These are phyloP conservation scores for Nothoprocta pentlandii DNA, from an alignment of 2,113 vertebrate species.

Conservation along the genomic window DNA sequence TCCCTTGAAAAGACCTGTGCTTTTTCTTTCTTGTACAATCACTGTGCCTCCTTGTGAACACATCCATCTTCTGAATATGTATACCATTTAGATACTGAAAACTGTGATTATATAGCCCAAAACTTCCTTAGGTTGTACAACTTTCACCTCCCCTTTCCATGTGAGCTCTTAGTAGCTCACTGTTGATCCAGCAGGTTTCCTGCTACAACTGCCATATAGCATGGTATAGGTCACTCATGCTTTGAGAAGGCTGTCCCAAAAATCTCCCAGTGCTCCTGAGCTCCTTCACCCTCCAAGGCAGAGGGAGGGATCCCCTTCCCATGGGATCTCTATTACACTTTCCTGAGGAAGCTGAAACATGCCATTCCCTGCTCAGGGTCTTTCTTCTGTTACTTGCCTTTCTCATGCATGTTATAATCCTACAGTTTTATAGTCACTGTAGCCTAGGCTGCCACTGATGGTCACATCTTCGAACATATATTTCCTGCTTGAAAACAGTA, in stretches of 20 bases:
- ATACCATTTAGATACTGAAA: neutral
- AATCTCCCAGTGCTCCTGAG: neutral
- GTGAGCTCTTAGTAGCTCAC: neutral
- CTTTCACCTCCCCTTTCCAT: neutral
- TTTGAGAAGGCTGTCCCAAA: neutral
- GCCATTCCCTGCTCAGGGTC: neutral
- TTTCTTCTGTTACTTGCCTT: neutral
- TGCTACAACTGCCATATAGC: neutral
- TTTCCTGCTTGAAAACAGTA: neutral
- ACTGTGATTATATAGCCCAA: neutral
- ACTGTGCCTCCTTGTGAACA: neutral
- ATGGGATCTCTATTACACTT: neutral
- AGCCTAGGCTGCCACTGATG: neutral
- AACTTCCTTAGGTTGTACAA: neutral
- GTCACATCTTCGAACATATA: neutral
- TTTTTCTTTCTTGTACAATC: neutral
- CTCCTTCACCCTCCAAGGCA: neutral
- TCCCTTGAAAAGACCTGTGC: neutral
- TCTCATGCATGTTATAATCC: neutral
- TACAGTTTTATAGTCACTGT: neutral
- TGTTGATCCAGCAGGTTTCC: neutral
- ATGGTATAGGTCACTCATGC: neutral
- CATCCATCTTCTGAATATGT: neutral
- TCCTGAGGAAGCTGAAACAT: neutral
- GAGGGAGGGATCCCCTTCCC: neutral